These are phyloP conservation scores for Decapterus maruadsi DNA, from an alignment of 2,797 vertebrate genomes.

Conservation along the genomic window DNA sequence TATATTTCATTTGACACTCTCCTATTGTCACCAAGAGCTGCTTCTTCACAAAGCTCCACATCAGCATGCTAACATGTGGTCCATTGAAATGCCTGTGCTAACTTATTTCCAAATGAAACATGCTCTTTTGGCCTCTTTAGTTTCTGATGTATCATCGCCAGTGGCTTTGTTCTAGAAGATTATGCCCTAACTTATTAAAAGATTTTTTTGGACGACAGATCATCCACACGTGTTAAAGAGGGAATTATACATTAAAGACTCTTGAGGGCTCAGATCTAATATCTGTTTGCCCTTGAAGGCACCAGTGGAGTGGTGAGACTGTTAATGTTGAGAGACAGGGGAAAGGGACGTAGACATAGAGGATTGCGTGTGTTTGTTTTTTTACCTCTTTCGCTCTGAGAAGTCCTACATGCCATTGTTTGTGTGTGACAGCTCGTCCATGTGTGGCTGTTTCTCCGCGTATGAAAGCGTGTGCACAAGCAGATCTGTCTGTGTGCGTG, in stretches of 20 bases:
- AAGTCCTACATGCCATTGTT: slow-evolving; percentile 30
- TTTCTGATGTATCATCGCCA: slow-evolving; percentile 60
- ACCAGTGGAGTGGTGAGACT: slow-evolving; percentile 49
- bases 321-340: slow-evolving; percentile 60
- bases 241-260: slow-evolving; percentile 84
- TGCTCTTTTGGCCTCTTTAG: slow-evolving; percentile 61
- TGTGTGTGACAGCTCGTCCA: slow-evolving; percentile 48
- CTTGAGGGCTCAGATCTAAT: slow-evolving; percentile 72
- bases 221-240: slow-evolving; percentile 74
- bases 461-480: slow-evolving; percentile 9
- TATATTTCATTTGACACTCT: slow-evolving; percentile 37
- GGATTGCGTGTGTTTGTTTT: slow-evolving; percentile 40
- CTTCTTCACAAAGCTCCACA: slow-evolving; percentile 41
- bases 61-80: slow-evolving; percentile 44
- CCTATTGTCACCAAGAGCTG: slow-evolving; percentile 41
- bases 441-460: slow-evolving; percentile 42
- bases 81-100: slow-evolving; percentile 30
- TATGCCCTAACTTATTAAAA: slow-evolving; percentile 68
- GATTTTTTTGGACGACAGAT: slow-evolving; percentile 60
- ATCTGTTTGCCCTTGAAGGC: slow-evolving; percentile 72
- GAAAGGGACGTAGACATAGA: slow-evolving; percentile 26
- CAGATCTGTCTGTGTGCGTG: slow-evolving; percentile 33
- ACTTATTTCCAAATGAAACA: slow-evolving; percentile 41
- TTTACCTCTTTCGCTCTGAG: slow-evolving; percentile 40
- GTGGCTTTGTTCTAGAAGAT: slow-evolving; percentile 61